A percentile compares a stretch with the other conserved stretches of the same genome.
These are phyloP conservation scores for Xestia ashworthii DNA, from an alignment of 2,888 invertebrate genomes.

Conservation along the genomic window DNA sequence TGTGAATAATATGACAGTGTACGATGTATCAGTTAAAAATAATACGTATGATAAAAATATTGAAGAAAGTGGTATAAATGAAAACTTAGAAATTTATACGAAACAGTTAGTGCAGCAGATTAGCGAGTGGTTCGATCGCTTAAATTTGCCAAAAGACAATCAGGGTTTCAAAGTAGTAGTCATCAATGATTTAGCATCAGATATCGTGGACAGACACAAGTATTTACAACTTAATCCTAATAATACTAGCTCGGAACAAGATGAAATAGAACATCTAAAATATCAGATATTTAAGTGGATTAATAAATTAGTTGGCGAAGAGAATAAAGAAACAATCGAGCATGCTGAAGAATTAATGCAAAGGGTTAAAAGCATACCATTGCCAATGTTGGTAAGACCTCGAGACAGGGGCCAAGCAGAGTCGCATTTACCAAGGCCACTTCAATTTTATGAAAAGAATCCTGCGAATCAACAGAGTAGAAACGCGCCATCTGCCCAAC, in stretches of 20 bases:
- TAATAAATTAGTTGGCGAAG: slow-evolving; percentile 74
- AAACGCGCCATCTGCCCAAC: not conserved
- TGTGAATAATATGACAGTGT: slow-evolving; percentile 30
- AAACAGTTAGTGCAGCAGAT: slow-evolving; percentile 74
- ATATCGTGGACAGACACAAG: slow-evolving; percentile 80
- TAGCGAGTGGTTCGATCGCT: slow-evolving; percentile 74
- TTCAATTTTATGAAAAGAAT: not conserved
- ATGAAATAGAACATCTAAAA: slow-evolving; percentile 80
- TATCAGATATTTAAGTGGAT: slow-evolving; percentile 84
- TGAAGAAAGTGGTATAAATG: slow-evolving; percentile 61
- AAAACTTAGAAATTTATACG: slow-evolving; percentile 67
- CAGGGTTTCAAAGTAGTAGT: slow-evolving; percentile 68
- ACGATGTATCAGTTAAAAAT: slow-evolving; percentile 36
- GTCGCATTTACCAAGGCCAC: not conserved
- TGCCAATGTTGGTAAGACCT: slow-evolving; percentile 65
- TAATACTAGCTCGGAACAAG: slow-evolving; percentile 61
- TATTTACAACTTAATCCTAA: slow-evolving; percentile 77
- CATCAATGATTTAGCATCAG: slow-evolving; percentile 77
- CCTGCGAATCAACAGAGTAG: not conserved
- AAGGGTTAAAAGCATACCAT: slow-evolving; percentile 72
- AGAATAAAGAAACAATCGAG: slow-evolving; percentile 71
- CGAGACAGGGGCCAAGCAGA: slow-evolving; percentile 12
- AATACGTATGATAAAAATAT: slow-evolving; percentile 49
- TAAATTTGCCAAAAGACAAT: slow-evolving; percentile 64
- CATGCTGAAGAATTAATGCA: slow-evolving; percentile 76